phyloP scores from a whole-genome alignment of 2,113 vertebrate species.

The Plecturocebus donacophilus region DNA sequence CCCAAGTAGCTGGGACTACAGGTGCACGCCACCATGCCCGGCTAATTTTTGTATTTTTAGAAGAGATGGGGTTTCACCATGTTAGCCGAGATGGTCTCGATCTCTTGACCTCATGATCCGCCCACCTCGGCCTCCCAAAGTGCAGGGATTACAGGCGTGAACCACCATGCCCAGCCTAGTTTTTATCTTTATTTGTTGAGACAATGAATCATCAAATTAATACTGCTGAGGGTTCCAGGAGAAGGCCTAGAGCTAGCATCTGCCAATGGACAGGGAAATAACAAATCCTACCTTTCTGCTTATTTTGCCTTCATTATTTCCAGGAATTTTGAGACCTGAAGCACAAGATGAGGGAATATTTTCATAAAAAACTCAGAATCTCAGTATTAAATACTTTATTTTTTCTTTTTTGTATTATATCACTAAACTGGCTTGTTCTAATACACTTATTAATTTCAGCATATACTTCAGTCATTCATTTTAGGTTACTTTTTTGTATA shows the following conservation, averaged over 20 bases:
- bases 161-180: background rate
- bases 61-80: too few species aligned
- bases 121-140: too few species aligned
- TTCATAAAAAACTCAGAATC: background rate
- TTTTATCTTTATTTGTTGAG: background rate
- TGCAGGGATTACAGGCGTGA: too few species aligned
- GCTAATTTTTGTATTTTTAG: too few species aligned
- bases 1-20: too few species aligned
- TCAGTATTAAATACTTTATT: background rate
- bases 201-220: background rate
- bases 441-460: background rate
- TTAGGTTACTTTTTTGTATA: background rate
- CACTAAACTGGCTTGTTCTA: background rate
- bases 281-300: background rate
- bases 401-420: background rate
- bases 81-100: too few species aligned
- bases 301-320: background rate
- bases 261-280: background rate
- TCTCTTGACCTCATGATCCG: too few species aligned
- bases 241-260: background rate
- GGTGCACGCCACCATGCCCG: rapidly evolving
- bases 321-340: background rate
- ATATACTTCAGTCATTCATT: background rate
- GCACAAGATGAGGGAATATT: background rate
- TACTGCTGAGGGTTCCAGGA: background rate